Evolutionary conservation across 1,140 invertebrate genomes (phyloP).

Genomic region (Pristionchus pacificus): DNA sequence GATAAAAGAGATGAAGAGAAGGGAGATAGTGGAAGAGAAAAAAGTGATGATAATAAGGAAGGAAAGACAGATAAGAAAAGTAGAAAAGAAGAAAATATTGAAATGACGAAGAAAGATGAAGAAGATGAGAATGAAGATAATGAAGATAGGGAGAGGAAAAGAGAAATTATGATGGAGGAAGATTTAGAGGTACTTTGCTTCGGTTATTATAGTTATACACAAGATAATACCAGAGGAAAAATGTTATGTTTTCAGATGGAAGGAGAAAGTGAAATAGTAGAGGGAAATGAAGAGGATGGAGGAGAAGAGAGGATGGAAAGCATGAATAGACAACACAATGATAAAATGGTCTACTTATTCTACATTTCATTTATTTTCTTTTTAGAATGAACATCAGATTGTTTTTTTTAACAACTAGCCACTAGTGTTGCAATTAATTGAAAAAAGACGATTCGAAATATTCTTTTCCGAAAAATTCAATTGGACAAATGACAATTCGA

Average conservation of each 20-base stretch:
- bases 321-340: too few relatives aligned
- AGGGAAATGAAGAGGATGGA: conserved; percentile 50
- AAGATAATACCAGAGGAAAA: conserved; percentile 14
- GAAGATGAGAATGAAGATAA: conserved; percentile 40
- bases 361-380: too few relatives aligned
- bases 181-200: too few relatives aligned
- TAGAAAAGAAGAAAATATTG: conserved; percentile 54
- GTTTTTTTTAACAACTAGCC: too few relatives aligned
- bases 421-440: too few relatives aligned
- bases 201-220: too few relatives aligned
- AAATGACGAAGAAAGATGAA: conserved; percentile 43
- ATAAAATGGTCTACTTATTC: too few relatives aligned
- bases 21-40: conserved; percentile 41
- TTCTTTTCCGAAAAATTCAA: too few relatives aligned
- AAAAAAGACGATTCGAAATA: too few relatives aligned
- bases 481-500: too few relatives aligned
- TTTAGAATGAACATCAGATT: too few relatives aligned
- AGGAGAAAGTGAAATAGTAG: conserved; percentile 51
- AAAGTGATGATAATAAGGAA: conserved; percentile 30
- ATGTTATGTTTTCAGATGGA: conserved; percentile 22
- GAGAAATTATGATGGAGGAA: conserved; percentile 37
- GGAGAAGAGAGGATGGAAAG: conserved; percentile 16
- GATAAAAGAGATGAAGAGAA: too few relatives aligned
- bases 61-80: conserved; percentile 36
- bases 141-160: conserved; percentile 38